Conservation (phyloP, 2,888 invertebrate genomes). For the Tenthredo scrophulariae region DNA sequence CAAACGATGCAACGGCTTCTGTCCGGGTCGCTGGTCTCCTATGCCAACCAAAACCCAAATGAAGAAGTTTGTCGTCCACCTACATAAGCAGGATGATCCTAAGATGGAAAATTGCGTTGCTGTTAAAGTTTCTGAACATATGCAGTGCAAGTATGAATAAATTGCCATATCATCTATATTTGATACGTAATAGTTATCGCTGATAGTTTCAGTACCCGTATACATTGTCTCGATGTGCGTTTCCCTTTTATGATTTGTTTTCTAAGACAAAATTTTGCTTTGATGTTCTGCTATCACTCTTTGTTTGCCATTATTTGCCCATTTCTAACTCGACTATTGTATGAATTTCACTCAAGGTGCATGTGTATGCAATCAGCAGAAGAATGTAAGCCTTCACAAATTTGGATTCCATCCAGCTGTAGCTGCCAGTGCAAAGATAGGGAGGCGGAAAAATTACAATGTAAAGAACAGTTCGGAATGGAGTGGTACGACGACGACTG, state of each 20-base stretch:
- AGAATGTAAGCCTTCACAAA: slow-evolving; percentile 57
- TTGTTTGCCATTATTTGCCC: too few relatives aligned
- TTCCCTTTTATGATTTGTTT: background rate
- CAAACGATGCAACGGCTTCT: slow-evolving; percentile 59
- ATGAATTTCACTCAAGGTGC: slow-evolving; percentile 56
- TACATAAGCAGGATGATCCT: slow-evolving; percentile 8
- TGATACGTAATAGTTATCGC: background rate
- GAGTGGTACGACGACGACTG: slow-evolving; percentile 59
- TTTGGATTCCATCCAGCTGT: slow-evolving; percentile 55
- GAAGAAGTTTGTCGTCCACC: slow-evolving; percentile 48
- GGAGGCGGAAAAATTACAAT: slow-evolving; percentile 19
- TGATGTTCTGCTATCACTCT: too few relatives aligned
- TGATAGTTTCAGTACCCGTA: background rate
- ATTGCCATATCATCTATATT: background rate
- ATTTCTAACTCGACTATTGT: background rate
- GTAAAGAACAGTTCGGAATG: slow-evolving; percentile 53
- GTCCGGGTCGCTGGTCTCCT: slow-evolving; percentile 56
- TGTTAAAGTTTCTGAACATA: slow-evolving; percentile 58
- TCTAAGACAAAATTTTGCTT: too few relatives aligned
- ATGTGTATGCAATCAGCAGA: slow-evolving; percentile 54
- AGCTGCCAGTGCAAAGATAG: slow-evolving; percentile 58
- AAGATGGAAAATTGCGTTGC: slow-evolving; percentile 47
- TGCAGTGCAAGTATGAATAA: slow-evolving; percentile 59
- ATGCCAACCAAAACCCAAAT: slow-evolving; percentile 5
- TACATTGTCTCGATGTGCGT: background rate